Base-by-base conservation (phyloP, 2,888 invertebrate species). In the Alentia gelatinosa region DNA sequence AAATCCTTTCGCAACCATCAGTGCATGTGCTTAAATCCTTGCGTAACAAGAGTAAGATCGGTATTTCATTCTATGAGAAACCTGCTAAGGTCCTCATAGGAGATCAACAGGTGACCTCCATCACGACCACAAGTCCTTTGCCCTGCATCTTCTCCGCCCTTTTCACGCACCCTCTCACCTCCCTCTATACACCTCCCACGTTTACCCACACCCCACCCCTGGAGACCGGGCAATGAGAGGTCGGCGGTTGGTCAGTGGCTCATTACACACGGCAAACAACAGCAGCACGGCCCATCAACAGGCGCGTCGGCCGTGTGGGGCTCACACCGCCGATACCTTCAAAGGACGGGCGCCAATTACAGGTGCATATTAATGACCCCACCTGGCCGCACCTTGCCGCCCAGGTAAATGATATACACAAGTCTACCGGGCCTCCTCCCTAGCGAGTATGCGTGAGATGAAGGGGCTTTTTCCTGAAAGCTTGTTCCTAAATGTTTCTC, bases 401-500 rank as follows among this genome's bases (percentile, higher is more conserved):
- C 56, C 56, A 56, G 56, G 56, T 56, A 56, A 56, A 56, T 56
- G 56, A 56, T 56, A n/a, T n/a, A n/a, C n/a, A n/a, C n/a, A n/a
- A n/a, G n/a, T n/a, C n/a, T n/a, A n/a, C n/a, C n/a, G n/a, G n/a
- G n/a, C n/a, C n/a, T n/a, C n/a, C n/a, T n/a, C n/a, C n/a, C n/a
- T n/a, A n/a, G n/a, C n/a, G n/a, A n/a, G n/a, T n/a, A n/a, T n/a
- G n/a, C n/a, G n/a, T n/a, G n/a, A n/a, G n/a, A n/a, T n/a, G n/a
- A n/a, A n/a, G n/a, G n/a, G n/a, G n/a, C n/a, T n/a, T n/a, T n/a
- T n/a, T n/a, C n/a, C n/a, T n/a, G n/a, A n/a, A n/a, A n/a, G n/a
- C n/a, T n/a, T n/a, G n/a, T n/a, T n/a, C n/a, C n/a, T n/a, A n/a
- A n/a, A n/a, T n/a, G n/a, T n/a, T n/a, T n/a, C n/a, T n/a, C n/a